Conservation (phyloP, 2,113 vertebrate species). For the Oxygymnocypris stewartii region DNA sequence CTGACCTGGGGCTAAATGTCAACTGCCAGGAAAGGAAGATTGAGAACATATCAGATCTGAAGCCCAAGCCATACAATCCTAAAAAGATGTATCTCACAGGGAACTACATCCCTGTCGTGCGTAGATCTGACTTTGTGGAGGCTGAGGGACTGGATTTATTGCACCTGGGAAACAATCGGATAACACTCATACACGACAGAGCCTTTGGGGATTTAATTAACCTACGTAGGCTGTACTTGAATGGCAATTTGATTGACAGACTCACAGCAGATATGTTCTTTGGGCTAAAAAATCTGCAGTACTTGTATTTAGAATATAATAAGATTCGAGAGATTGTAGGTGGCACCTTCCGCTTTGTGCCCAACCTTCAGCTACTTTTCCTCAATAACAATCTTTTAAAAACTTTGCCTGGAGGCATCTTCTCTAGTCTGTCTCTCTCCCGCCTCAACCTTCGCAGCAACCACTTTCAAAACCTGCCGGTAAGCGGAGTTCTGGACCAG, state of each 20-base stretch:
- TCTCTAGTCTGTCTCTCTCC: conserved; percentile 88
- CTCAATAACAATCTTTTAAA: conserved; percentile 95
- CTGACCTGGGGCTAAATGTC: conserved; percentile 96
- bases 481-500: conserved; percentile 93
- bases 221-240: conserved; percentile 93
- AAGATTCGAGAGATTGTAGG: conserved; percentile 90
- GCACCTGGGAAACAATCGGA: conserved; percentile 97
- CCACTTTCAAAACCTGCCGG: conserved; percentile 89
- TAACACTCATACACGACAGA: conserved; percentile 90
- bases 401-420: conserved; percentile 87
- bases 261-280: conserved; percentile 91
- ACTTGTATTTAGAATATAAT: conserved; percentile 97
- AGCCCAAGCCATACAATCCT: conserved; percentile 98
- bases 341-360: conserved; percentile 87
- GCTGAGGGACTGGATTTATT: conserved; percentile 95
- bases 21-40: conserved; percentile 99
- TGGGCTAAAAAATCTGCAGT: conserved; percentile 94
- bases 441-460: conserved; percentile 93
- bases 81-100: conserved; percentile 99
- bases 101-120: conserved; percentile 93
- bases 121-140: conserved; percentile 92
- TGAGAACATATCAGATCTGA: conserved; percentile 94
- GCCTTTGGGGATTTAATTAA: conserved; percentile 96
- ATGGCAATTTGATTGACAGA: conserved; percentile 94
- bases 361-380: conserved; percentile 96